phyloP scores from a whole-genome alignment of 1,140 invertebrate genomes.

The Venustaconcha ellipsiformis region DNA sequence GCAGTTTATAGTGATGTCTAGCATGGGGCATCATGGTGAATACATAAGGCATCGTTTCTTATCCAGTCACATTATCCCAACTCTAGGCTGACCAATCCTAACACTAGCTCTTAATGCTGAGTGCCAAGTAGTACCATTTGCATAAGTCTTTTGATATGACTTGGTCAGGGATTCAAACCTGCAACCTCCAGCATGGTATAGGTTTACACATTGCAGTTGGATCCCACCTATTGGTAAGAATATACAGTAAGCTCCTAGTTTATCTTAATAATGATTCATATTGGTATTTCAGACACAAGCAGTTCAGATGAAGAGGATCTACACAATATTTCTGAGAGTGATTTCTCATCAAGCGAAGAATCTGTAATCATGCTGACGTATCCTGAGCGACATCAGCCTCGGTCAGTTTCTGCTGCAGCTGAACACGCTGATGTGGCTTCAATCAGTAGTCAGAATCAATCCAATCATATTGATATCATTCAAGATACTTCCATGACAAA shows the following conservation, averaged over 20 bases:
- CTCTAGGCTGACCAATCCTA: no score
- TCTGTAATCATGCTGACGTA: constrained; percentile 60
- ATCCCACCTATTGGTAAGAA: no score
- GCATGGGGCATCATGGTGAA: no score
- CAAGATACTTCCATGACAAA: constrained; percentile 42
- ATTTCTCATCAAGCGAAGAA: constrained; percentile 54
- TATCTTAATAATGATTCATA: background rate
- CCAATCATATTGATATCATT: constrained; percentile 39
- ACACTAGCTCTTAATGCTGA: no score
- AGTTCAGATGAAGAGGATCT: constrained; percentile 30
- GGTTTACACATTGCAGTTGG: no score
- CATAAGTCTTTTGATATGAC: no score
- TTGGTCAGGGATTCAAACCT: no score
- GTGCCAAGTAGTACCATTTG: no score
- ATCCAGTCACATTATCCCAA: no score
- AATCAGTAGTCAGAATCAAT: constrained; percentile 54
- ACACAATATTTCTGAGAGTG: constrained; percentile 28
- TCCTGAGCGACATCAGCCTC: constrained; percentile 43
- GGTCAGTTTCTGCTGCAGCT: constrained; percentile 40
- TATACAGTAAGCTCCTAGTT: background rate
- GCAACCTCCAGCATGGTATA: no score
- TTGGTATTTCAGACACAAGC: constrained; percentile 16
- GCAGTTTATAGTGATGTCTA: no score
- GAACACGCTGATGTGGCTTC: constrained; percentile 46
- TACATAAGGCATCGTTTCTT: no score